These are phyloP conservation scores for Ramphastos sulfuratus DNA, from an alignment of 2,113 vertebrate species.

Conservation along the genomic window DNA sequence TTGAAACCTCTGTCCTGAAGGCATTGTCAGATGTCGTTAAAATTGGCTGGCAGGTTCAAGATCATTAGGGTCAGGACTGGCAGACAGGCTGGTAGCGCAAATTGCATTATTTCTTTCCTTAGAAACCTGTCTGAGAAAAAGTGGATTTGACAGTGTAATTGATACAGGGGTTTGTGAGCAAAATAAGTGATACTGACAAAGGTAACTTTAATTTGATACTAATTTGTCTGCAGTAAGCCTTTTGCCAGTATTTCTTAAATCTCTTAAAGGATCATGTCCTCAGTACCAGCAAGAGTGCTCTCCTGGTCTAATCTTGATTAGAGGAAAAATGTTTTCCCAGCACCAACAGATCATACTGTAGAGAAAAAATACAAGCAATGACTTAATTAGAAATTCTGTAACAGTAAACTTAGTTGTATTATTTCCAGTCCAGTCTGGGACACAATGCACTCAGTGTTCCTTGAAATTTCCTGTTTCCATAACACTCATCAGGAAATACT, in stretches of 20 bases:
- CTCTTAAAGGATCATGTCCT: background rate
- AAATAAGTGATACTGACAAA: background rate
- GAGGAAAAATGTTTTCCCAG: background rate
- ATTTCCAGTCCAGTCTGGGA: background rate
- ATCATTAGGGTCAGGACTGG: slow-evolving; percentile 32
- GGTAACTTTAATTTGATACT: background rate
- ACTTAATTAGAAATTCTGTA: background rate
- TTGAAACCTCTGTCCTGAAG: slow-evolving; percentile 21
- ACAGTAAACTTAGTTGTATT: background rate
- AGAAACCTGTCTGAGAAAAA: background rate
- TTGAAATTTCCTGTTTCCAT: slow-evolving; percentile 10
- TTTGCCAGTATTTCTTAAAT: background rate
- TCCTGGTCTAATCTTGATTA: background rate
- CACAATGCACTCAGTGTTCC: background rate
- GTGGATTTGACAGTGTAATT: background rate
- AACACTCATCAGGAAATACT: background rate
- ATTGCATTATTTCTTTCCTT: background rate
- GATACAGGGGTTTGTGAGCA: background rate
- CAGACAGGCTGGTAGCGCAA: background rate
- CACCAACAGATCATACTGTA: background rate
- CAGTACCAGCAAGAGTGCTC: background rate
- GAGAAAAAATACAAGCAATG: background rate
- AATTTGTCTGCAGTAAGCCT: background rate
- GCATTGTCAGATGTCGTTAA: slow-evolving; percentile 20
- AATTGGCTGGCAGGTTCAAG: slow-evolving; percentile 35